Evolutionary conservation across 2,888 invertebrate species (phyloP), one percentile per base, ranked within the genome.

Genomic region (Lathronympha strigana): DNA sequence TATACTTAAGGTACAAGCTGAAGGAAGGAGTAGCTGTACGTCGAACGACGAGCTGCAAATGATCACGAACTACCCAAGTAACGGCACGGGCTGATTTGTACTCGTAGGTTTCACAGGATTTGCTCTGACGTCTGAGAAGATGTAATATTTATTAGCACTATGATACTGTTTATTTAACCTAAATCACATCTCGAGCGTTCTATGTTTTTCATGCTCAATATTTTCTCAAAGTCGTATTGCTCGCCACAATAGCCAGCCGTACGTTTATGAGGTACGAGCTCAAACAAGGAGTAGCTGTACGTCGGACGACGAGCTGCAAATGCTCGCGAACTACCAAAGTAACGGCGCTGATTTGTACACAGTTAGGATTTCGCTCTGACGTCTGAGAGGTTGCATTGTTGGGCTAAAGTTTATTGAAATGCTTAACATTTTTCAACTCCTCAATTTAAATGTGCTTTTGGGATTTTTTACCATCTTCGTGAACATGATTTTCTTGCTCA

Each of bases 361-460:
- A 47, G 53, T 47, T 47, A 53, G 36, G 28, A 66, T 66, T 63
- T 43, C 60, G 60, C 43, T 51, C 53, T 45, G 6, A 4, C 13
- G 21, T 63, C 43, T 36, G 51, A 61, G 45, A 40, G 58, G 51
- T 43, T 58, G 43, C 23, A 58, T 58, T 58, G 57, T 21, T 15
- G 21, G 21, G 21, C 15, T 60, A 45, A 58, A 55, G 45, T 69
- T 68, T 63, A 64, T 68, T 71, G 33, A 23, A 50, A 63, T 50
- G 40, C 33, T 31, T 9, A 9, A n/a, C 28, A 57, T 40, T 57
- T 63, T 57, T 33, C 19, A 40, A 17, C 21, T 23, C 15, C n/a
- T 23, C 36, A 36, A 23, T 36, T 53, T 17, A 3, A 15, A 49
- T 6, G 4, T 49, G 9, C 49, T 15, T 25, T 28, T 23, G 8